Evolutionary conservation across 1,140 invertebrate species (phyloP), one percentile per base, ranked within the genome.

Genomic region (Nymphalis io): DNA sequence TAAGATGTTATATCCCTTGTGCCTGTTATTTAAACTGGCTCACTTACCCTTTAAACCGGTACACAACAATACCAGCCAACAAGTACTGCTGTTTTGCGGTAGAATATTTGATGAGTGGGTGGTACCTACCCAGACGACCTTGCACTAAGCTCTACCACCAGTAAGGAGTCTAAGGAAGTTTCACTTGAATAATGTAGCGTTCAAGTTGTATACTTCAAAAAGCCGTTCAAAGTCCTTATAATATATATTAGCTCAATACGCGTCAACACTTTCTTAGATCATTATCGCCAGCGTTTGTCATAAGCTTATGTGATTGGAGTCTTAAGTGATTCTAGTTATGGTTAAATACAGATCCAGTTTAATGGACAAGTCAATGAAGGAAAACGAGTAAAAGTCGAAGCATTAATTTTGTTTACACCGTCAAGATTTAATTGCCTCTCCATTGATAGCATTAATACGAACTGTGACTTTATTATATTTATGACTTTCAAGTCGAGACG

Each of bases 391-490:
- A 53, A 51, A 63, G 38, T 46, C 60, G 11, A 23, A 12, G 48
- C 44, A 62, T 62, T 48, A 62, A 62, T 64, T 65, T 65, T 65
- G 53, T 65, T 87, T 77, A 81, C 82, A 74, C 74, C 79, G 69
- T 66, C 62, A 64, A 81, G 82, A 85, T 84, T 82, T 84, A 87
- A 87, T 87, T 87, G 80, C 81, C 48, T 68, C 59, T 77, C 72
- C 74, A 78, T 80, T 83, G 83, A 85, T 85, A 85, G 78, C 75
- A 75, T 87, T 83, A 82, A 87, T 84, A 82, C 76, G 74, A 77
- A 72, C 67, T 60, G 71, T 85, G 82, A 84, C 76, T 82, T 80
- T 84, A 82, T 78, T 65, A 70, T 60, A 74, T 81, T 83, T 83
- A 84, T 84, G 62, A 67, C 81, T 79, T 76, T 78, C 79, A 76